phyloP scores from a whole-genome alignment of 2,888 invertebrate genomes.

The Phengaris arion region DNA sequence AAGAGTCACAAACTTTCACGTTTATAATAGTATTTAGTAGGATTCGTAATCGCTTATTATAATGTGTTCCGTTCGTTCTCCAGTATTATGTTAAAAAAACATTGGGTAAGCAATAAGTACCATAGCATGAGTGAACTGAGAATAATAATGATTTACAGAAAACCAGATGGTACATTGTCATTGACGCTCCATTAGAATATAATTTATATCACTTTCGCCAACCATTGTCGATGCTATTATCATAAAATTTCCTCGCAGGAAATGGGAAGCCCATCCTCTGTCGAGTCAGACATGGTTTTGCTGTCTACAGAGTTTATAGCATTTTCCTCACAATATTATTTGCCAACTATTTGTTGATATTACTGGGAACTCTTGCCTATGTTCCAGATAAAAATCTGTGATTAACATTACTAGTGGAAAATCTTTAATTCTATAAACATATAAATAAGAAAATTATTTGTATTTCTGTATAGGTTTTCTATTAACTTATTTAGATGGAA shows the following conservation, averaged over 20 bases:
- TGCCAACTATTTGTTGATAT: background rate
- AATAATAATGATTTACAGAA: background rate
- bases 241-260: slow-evolving; percentile 10
- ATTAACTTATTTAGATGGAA: background rate
- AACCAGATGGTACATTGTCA: background rate
- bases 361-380: background rate
- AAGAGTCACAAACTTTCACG: too few relatives aligned
- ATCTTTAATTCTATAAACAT: background rate
- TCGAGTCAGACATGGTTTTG: slow-evolving; percentile 1
- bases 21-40: too few relatives aligned
- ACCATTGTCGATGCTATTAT: slow-evolving; percentile 15
- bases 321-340: background rate
- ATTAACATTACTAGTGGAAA: too few relatives aligned
- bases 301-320: background rate
- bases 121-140: background rate
- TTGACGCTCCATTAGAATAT: background rate
- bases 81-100: background rate
- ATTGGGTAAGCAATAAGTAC: background rate
- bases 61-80: background rate
- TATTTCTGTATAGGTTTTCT: background rate
- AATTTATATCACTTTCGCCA: slow-evolving; percentile 19
- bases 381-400: too few relatives aligned
- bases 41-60: too few relatives aligned
- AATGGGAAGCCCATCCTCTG: background rate
- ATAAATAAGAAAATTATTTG: background rate